Conservation (phyloP, 1,140 invertebrate genomes). For the Charaxes varanes region DNA sequence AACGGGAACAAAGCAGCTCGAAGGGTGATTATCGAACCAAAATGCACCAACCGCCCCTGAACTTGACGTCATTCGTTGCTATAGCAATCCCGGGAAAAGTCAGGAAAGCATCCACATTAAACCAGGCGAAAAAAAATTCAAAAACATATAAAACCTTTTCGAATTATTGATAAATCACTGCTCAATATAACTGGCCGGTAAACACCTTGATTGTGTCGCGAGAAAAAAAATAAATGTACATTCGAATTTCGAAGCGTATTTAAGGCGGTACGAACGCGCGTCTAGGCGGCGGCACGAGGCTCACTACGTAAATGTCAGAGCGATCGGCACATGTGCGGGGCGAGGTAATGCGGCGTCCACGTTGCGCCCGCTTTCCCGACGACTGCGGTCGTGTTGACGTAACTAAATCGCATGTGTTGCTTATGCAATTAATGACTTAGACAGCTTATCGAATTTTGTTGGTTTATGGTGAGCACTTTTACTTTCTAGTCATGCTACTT, state of each 20-base stretch:
- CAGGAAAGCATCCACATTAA: constrained; percentile 24
- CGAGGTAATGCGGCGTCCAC: constrained; percentile 32
- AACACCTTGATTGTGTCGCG: constrained; percentile 11
- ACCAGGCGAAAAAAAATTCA: constrained; percentile 17
- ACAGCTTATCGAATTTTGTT: too few relatives aligned
- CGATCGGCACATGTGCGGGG: constrained; percentile 62
- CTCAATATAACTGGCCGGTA: neutral
- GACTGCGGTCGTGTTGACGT: constrained; percentile 15
- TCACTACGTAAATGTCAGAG: constrained; percentile 67
- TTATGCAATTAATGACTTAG: constrained; percentile 6
- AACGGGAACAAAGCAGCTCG: constrained; percentile 27
- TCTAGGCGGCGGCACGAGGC: constrained; percentile 48
- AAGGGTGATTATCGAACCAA: constrained; percentile 59
- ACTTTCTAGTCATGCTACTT: too few relatives aligned
- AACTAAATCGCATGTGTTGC: constrained; percentile 11
- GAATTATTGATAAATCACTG: constrained; percentile 1
- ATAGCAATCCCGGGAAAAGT: constrained; percentile 63
- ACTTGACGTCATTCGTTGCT: constrained; percentile 69
- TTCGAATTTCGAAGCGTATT: constrained; percentile 30
- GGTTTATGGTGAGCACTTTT: too few relatives aligned
- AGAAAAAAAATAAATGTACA: constrained; percentile 8
- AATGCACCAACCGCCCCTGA: constrained; percentile 67
- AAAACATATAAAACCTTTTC: constrained; percentile 5
- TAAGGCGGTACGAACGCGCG: constrained; percentile 32
- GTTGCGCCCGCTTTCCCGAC: constrained; percentile 33